phyloP scores from a whole-genome alignment of 2,113 vertebrate genomes.

The Marmota flaviventris region DNA sequence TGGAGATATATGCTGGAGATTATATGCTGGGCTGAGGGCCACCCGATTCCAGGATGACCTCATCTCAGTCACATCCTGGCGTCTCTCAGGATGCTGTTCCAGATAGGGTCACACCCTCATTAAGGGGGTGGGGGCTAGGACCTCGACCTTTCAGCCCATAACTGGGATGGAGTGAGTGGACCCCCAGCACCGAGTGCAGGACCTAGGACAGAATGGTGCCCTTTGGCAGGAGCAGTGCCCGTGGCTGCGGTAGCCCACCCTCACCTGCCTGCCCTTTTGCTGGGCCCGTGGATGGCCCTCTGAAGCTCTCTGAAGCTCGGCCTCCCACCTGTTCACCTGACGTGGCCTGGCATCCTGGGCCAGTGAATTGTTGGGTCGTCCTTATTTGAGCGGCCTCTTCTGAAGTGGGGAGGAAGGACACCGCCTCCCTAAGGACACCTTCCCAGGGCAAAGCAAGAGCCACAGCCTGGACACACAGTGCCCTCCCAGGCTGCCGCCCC shows the following conservation, averaged over 20 bases:
- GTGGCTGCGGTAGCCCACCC: not conserved
- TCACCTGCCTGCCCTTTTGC: not conserved
- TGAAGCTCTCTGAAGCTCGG: not conserved
- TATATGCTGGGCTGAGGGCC: not conserved
- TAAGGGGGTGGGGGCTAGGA: not conserved
- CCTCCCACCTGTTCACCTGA: not conserved
- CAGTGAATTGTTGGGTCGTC: rapidly evolving
- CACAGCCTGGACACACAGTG: too few species aligned
- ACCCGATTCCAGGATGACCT: not conserved
- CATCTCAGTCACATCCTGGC: not conserved
- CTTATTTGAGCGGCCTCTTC: rapidly evolving
- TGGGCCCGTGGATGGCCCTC: not conserved
- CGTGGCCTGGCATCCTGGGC: rapidly evolving
- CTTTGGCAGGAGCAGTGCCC: rapidly evolving
- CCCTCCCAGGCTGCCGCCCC: not conserved
- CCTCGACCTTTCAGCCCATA: not conserved
- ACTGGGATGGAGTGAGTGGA: not conserved
- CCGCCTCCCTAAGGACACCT: not conserved
- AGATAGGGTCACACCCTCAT: not conserved
- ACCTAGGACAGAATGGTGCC: rapidly evolving
- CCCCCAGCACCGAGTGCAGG: rapidly evolving
- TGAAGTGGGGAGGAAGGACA: too few species aligned
- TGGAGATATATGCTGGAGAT: too few species aligned
- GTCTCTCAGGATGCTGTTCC: not conserved
- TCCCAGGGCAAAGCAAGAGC: not conserved